Evolutionary conservation across 2,113 vertebrate species (phyloP).

Genomic region (Alectura lathami): DNA sequence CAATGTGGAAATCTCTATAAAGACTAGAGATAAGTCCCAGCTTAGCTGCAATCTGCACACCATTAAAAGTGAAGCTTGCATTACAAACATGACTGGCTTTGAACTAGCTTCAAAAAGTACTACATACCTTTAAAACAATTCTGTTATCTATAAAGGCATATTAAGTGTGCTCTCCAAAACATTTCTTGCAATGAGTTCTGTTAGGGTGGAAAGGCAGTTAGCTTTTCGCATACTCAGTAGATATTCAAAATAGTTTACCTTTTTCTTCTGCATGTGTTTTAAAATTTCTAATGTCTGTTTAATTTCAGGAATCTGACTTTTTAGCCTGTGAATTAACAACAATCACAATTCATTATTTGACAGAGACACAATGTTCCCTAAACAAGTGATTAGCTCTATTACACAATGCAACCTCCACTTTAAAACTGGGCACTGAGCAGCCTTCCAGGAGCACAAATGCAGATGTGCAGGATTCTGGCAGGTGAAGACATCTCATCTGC

Average conservation of each 20-base stretch:
- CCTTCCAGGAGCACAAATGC: neutral
- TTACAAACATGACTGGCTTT: neutral
- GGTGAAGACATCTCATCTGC: neutral
- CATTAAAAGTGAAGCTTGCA: neutral
- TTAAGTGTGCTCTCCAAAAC: slow-evolving; percentile 62
- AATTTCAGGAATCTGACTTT: slow-evolving; percentile 98
- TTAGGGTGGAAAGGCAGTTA: slow-evolving; percentile 64
- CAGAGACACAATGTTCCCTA: slow-evolving; percentile 38
- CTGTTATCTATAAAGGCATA: slow-evolving; percentile 64
- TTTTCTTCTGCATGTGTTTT: slow-evolving; percentile 99
- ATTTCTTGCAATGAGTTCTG: slow-evolving; percentile 64
- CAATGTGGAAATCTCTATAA: neutral
- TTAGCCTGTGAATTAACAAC: slow-evolving; percentile 85
- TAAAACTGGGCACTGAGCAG: neutral
- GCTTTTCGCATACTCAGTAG: slow-evolving; percentile 50
- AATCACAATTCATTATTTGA: slow-evolving; percentile 62
- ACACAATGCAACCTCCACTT: neutral
- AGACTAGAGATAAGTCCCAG: neutral
- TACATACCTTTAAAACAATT: slow-evolving; percentile 68
- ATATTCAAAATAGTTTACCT: slow-evolving; percentile 81
- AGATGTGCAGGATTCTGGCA: neutral
- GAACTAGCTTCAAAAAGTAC: slow-evolving; percentile 48
- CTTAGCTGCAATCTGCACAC: neutral
- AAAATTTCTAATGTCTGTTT: slow-evolving; percentile 98
- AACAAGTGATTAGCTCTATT: slow-evolving; percentile 26